Conservation (phyloP, 64 coral and sea anemone species). For the Astreopora myriophthalma region DNA sequence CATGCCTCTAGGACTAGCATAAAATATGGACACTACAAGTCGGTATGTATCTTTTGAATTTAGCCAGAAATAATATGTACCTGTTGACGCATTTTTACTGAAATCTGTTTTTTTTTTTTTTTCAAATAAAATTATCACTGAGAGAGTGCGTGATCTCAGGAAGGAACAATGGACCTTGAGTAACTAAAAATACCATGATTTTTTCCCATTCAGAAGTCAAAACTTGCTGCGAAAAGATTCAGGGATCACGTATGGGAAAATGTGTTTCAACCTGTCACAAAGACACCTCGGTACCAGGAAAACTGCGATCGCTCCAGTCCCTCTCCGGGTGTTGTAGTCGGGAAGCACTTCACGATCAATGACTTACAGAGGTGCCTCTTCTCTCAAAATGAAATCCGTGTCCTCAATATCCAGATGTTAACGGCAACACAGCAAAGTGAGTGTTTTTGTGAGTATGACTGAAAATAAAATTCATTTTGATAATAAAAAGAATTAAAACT, state of each 20-base stretch:
- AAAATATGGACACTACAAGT: too few relatives aligned
- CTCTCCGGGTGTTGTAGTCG: not conserved
- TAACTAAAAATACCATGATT: not conserved
- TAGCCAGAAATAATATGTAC: too few relatives aligned
- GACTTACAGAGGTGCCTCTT: not conserved
- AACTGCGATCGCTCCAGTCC: not conserved
- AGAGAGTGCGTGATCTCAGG: not conserved
- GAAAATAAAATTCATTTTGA: not conserved
- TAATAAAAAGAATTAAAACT: too few relatives aligned
- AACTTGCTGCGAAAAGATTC: not conserved
- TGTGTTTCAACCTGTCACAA: not conserved
- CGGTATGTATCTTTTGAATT: too few relatives aligned
- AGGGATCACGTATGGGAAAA: not conserved
- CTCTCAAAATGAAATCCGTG: not conserved
- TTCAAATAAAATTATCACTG: too few relatives aligned
- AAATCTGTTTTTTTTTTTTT: too few relatives aligned
- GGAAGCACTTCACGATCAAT: not conserved
- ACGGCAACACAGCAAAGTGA: not conserved
- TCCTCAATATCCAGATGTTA: not conserved
- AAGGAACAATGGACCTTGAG: not conserved
- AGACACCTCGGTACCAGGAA: not conserved
- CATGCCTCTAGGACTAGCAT: too few relatives aligned
- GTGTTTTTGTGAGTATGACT: conserved; percentile 22
- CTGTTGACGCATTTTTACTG: too few relatives aligned
- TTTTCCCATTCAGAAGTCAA: not conserved